A percentile compares a stretch with the other conserved stretches of the same genome.
phyloP scores from a whole-genome alignment of 2,888 invertebrate species.

The Apamea monoglypha region DNA sequence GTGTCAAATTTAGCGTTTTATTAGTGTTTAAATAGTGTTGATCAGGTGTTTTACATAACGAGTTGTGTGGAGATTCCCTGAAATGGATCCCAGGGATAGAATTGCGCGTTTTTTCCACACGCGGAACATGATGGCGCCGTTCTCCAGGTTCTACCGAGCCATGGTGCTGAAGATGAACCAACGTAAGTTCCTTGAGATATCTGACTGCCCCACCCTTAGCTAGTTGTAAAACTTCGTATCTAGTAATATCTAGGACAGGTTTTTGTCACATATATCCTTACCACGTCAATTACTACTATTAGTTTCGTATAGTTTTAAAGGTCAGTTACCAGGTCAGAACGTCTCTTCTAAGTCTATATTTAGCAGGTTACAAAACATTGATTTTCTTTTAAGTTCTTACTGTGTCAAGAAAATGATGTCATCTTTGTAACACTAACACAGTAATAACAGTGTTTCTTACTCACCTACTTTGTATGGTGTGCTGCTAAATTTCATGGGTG shows the following conservation, averaged over 20 bases:
- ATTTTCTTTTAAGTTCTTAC: constrained; percentile 28
- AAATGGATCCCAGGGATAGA: constrained; percentile 78
- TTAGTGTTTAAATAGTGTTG: constrained; percentile 77
- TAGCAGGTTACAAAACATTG: constrained; percentile 20
- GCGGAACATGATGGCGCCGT: constrained; percentile 84
- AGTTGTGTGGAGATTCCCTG: constrained; percentile 59
- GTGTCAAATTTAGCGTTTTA: constrained; percentile 88
- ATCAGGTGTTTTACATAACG: constrained; percentile 64
- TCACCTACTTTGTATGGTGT: constrained; percentile 32
- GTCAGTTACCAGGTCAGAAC: not conserved
- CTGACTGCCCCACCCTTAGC: not conserved
- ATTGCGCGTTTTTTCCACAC: constrained; percentile 77
- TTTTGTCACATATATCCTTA: not conserved
- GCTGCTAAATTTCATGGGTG: constrained; percentile 48
- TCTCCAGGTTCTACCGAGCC: constrained; percentile 85
- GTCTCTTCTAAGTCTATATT: constrained; percentile 9
- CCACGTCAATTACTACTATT: constrained; percentile 1
- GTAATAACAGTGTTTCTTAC: constrained; percentile 15
- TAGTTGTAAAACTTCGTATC: not conserved
- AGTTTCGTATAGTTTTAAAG: not conserved
- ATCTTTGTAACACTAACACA: constrained; percentile 11
- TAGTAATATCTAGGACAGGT: not conserved
- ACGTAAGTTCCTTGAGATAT: constrained; percentile 77
- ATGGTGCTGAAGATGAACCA: constrained; percentile 89
- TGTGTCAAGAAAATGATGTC: constrained; percentile 54